These are phyloP conservation scores for Leptogaster cylindrica DNA, from an alignment of 2,888 invertebrate species.

Conservation along the genomic window DNA sequence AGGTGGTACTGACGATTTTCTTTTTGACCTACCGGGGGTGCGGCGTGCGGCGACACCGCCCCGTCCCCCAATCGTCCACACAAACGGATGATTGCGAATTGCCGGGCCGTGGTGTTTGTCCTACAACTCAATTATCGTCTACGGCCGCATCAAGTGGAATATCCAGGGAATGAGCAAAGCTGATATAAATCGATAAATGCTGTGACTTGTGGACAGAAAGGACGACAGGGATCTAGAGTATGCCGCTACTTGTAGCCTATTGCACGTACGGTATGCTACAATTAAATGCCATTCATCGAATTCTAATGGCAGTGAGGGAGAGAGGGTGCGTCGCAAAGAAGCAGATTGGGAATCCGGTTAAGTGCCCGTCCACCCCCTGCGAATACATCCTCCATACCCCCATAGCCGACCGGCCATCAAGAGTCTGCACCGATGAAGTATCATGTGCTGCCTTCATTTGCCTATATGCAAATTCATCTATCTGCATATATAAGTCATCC, in stretches of 20 bases:
- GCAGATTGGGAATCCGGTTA: neutral
- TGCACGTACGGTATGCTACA: neutral
- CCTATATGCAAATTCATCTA: slow-evolving; percentile 27
- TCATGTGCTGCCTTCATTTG: slow-evolving; percentile 27
- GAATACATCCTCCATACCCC: neutral
- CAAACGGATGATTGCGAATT: no score
- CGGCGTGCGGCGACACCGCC: no score
- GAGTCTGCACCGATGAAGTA: slow-evolving; percentile 32
- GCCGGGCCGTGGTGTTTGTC: slow-evolving; percentile 1
- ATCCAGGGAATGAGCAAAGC: neutral
- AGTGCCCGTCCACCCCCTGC: no score
- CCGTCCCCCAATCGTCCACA: no score
- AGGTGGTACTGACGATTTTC: no score
- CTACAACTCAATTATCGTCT: slow-evolving; percentile 17
- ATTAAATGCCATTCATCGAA: slow-evolving; percentile 17
- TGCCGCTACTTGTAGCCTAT: neutral
- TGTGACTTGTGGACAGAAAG: slow-evolving; percentile 19
- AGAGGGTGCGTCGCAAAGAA: neutral
- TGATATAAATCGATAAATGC: slow-evolving; percentile 14
- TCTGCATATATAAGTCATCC: slow-evolving; percentile 30
- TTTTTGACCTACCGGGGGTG: no score
- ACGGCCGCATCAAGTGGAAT: slow-evolving; percentile 11
- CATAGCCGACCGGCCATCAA: neutral
- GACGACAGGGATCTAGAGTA: no score
- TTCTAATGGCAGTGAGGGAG: slow-evolving; percentile 15